Evolutionary conservation across 2,113 vertebrate genomes (phyloP).

Genomic region (Rhodinocichla rosea): DNA sequence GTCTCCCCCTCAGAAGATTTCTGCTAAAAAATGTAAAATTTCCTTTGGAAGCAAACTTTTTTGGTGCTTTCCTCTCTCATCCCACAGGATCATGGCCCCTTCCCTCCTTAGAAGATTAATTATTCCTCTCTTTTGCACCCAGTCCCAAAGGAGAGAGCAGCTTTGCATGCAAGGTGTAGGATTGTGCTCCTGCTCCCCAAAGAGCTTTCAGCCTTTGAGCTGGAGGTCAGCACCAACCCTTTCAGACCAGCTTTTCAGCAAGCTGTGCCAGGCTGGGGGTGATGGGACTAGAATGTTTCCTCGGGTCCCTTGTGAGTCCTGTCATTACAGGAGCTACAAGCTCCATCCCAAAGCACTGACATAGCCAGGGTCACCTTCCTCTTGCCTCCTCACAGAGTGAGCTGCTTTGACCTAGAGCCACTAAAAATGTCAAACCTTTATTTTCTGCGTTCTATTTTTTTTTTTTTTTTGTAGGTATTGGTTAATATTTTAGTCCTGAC

Average conservation of each 20-base stretch:
- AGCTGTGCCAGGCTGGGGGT: neutral
- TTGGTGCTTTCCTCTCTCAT: rapidly evolving
- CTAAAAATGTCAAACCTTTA: neutral
- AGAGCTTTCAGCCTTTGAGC: neutral
- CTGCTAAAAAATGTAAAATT: neutral
- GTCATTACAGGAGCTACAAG: rapidly evolving
- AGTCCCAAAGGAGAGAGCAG: neutral
- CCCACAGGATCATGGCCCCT: rapidly evolving
- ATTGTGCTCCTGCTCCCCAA: neutral
- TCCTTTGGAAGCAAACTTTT: neutral
- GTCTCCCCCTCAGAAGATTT: neutral
- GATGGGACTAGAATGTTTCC: neutral
- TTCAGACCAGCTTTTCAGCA: neutral
- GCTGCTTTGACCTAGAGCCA: neutral
- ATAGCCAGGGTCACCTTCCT: neutral
- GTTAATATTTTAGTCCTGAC: neutral
- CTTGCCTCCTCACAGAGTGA: neutral
- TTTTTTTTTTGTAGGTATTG: neutral
- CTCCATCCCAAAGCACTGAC: neutral
- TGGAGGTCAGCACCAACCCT: neutral
- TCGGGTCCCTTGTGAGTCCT: rapidly evolving
- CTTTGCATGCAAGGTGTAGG: neutral
- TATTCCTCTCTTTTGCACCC: neutral
- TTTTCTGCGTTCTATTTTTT: neutral
- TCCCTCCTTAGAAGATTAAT: neutral